phyloP scores from a whole-genome alignment of 2,797 vertebrate genomes.

The Ptychadena robeensis region DNA sequence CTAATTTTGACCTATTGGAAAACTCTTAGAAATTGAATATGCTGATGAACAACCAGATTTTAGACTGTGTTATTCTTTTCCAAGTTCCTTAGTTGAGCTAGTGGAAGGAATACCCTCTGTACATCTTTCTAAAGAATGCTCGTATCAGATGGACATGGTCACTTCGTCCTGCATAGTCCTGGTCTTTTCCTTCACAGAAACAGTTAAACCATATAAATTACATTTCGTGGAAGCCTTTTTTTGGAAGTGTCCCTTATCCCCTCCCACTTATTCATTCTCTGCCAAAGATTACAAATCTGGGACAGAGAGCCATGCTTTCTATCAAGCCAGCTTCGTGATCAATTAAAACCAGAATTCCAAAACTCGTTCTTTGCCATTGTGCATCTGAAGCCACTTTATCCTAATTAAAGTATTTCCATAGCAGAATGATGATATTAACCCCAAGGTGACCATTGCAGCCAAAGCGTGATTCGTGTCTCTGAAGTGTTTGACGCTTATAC shows the following conservation, averaged over 20 bases:
- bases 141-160: neutral
- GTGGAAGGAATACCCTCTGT: no score
- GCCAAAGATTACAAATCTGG: conserved; percentile 57
- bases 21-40: no score
- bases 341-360: conserved; percentile 42
- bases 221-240: neutral
- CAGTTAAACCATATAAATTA: conserved; percentile 4
- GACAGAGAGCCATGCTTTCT: conserved; percentile 24
- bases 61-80: no score
- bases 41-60: no score
- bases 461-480: neutral
- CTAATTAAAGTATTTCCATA: conserved; percentile 3
- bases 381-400: conserved; percentile 51
- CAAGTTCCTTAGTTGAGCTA: no score
- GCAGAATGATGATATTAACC: conserved; percentile 18
- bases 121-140: no score
- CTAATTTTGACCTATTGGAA: no score
- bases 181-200: neutral
- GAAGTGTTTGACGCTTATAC: neutral
- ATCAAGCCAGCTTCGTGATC: conserved; percentile 33
- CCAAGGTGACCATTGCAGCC: neutral
- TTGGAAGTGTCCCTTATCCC: conserved; percentile 23
- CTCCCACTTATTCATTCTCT: conserved; percentile 49
- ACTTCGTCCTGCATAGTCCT: neutral
- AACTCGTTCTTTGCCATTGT: conserved; percentile 10